A percentile compares a stretch with the other conserved stretches of the same genome.
phyloP scores from a whole-genome alignment of 2,113 vertebrate species.

The Cisticola juncidis region DNA sequence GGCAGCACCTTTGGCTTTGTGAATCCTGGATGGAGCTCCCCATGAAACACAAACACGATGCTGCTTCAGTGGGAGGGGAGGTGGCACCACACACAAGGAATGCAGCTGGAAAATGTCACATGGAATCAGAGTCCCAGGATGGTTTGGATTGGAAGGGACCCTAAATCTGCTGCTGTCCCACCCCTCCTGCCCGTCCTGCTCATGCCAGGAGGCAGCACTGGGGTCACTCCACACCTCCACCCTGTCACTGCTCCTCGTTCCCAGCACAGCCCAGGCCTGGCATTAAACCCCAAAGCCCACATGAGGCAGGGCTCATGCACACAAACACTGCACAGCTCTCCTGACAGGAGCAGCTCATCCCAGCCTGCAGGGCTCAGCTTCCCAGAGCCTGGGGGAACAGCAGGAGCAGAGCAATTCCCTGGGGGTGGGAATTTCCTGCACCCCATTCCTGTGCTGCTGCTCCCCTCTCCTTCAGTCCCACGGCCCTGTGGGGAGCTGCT shows the following conservation, averaged over 20 bases:
- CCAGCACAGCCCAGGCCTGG: neutral
- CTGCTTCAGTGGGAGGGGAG: neutral
- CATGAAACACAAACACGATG: fast-evolving
- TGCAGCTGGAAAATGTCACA: neutral
- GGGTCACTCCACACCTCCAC: neutral
- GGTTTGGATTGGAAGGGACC: neutral
- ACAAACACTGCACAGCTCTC: neutral
- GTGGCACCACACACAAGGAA: neutral
- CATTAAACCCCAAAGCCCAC: neutral
- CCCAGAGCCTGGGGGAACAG: neutral
- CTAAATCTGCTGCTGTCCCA: neutral
- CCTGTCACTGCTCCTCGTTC: fast-evolving
- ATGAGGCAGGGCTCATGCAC: neutral
- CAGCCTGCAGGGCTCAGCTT: neutral
- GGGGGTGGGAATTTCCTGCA: neutral
- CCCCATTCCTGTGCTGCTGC: fast-evolving
- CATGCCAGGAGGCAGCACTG: neutral
- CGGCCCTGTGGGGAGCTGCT: fast-evolving
- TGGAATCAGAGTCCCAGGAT: neutral
- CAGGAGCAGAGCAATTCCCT: neutral
- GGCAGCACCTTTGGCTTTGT: neutral
- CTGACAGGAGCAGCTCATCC: neutral
- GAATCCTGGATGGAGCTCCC: neutral
- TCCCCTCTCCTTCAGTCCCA: neutral
- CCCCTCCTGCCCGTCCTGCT: neutral